Base-by-base conservation (phyloP, 30 jellyfish, hydroid and myxozoan species). In the Chironex yamaguchii region DNA sequence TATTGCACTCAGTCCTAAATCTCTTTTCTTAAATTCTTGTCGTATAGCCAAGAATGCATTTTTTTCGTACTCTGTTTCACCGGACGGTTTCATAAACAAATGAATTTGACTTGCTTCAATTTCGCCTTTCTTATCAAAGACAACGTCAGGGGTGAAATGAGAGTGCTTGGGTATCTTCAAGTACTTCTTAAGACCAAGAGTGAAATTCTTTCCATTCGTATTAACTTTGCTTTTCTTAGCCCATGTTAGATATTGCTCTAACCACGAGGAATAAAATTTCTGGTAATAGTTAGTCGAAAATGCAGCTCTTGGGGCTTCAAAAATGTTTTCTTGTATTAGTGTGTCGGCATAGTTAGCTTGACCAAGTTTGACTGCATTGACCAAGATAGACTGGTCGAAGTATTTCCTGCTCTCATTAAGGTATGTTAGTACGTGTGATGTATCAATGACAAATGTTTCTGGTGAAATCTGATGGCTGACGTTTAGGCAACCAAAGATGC, bases 11-110 rank as follows among this genome's bases (percentile, higher is more conserved):
- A 80, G 31, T 0, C 27, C 36, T 13, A 79, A 33, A 26, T 52
- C 31, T 36, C 50, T 34, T 50, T 48, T 67, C 34, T 84, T 52
- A 12, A 93, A 62, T 29, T 83, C 95, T 34, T 70, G 62, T 4
- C 98, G 86, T 0, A 93, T 71, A 4, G 93, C 68, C 35, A 88
- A 29, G 97, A 93, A 82, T 54, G 94, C 95, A 48, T 76, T 89
- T 79, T 88, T 93, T 11, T 79, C 86, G 36, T 64, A 81, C 4
- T 78, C 33, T 0, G 98, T 68, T 6, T 62, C 51, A 2, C 80
- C 34, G 34, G 82, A 75, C 32, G 88, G 96, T 51, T 73, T 87
- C 65, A 85, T 69, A 51, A 42, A 89, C 29, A 88, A 91, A 14
- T 81, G 36, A 1, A 77, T 71, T 13, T 97, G 81, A 50, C 96